These are phyloP conservation scores for Chymomyza caudatula DNA, from an alignment of 2,888 invertebrate species.

Conservation along the genomic window DNA sequence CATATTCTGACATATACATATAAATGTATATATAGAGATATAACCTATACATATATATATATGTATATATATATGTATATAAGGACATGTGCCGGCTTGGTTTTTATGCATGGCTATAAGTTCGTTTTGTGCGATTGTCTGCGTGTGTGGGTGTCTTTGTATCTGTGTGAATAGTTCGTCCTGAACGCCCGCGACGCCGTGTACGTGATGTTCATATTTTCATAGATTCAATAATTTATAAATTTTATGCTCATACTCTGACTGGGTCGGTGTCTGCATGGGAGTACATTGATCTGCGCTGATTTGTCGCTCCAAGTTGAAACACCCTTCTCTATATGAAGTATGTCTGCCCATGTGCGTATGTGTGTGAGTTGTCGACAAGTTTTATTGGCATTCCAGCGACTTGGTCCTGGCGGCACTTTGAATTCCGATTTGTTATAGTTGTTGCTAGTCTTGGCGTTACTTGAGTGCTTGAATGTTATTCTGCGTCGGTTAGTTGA, in stretches of 20 bases:
- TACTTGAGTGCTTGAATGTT: background rate
- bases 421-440: background rate
- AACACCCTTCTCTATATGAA: background rate
- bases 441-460: background rate
- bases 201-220: conserved; percentile 71
- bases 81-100: background rate
- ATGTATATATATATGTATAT: background rate
- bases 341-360: conserved; percentile 1
- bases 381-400: conserved; percentile 58
- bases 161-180: conserved; percentile 43
- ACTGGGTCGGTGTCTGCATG: conserved; percentile 9
- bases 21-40: background rate
- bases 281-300: conserved; percentile 54
- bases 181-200: conserved; percentile 28
- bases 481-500: no score
- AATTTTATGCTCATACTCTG: conserved; percentile 52
- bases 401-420: conserved; percentile 4
- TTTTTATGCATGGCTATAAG: conserved; percentile 52
- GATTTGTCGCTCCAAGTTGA: conserved; percentile 22
- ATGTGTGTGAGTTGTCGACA: conserved; percentile 29
- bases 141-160: conserved; percentile 11
- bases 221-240: conserved; percentile 72
- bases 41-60: conserved; percentile 1
- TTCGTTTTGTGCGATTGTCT: conserved; percentile 57
- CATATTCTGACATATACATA: conserved; percentile 47